A percentile compares a stretch with the other conserved stretches of the same genome.
phyloP scores from a whole-genome alignment of 1,140 invertebrate genomes.

The Aphelenchoides besseyi region DNA sequence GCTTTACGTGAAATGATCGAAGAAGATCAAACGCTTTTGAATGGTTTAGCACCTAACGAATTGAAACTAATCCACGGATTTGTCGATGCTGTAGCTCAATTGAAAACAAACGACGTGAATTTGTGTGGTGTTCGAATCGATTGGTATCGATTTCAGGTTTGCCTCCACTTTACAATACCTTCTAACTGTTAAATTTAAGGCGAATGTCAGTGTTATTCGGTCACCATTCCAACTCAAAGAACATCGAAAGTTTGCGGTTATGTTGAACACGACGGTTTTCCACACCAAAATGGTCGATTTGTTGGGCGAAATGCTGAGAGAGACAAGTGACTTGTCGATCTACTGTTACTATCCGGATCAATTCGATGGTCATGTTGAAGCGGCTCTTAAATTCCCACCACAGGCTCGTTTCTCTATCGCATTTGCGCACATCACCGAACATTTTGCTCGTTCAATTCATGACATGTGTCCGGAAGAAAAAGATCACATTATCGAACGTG shows the following conservation, averaged over 20 bases:
- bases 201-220: constrained; percentile 82
- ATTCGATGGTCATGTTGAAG: constrained; percentile 50
- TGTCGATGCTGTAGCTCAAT: constrained; percentile 79
- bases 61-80: constrained; percentile 87
- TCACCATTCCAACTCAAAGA: constrained; percentile 78
- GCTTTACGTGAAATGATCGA: constrained; percentile 86
- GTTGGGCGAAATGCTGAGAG: constrained; percentile 90
- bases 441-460: constrained; percentile 95
- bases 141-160: constrained; percentile 86
- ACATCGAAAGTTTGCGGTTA: constrained; percentile 78
- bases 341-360: constrained; percentile 71
- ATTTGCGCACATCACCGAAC: constrained; percentile 92
- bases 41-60: constrained; percentile 84
- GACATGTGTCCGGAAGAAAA: constrained; percentile 95
- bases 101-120: constrained; percentile 62
- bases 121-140: constrained; percentile 75
- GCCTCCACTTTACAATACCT: constrained; percentile 9
- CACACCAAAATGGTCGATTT: constrained; percentile 98
- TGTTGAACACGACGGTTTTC: constrained; percentile 91
- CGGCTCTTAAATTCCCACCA: constrained; percentile 48
- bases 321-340: constrained; percentile 92
- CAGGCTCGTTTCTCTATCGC: constrained; percentile 78
- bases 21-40: constrained; percentile 69
- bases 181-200: constrained; percentile 63
- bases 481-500: constrained; percentile 56